phyloP scores from a whole-genome alignment of 35 echinoderm and acorn worm species.

The Chiridota heheva region DNA sequence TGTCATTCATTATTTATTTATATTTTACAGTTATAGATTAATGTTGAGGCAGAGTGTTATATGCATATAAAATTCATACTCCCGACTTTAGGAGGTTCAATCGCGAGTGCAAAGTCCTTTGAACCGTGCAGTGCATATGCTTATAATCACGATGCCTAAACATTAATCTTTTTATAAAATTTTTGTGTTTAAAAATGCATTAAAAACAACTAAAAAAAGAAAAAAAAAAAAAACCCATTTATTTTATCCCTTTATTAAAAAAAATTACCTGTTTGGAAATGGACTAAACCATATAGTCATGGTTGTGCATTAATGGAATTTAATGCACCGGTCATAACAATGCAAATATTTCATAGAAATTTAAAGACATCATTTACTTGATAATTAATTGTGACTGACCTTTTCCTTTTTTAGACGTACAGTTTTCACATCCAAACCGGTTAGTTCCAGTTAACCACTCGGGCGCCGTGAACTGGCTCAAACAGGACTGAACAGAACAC shows the following conservation, averaged over 20 bases:
- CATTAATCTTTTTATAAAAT: too few relatives aligned
- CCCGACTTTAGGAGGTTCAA: too few relatives aligned
- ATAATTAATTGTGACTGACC: too few relatives aligned
- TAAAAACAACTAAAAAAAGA: not conserved
- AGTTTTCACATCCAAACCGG: constrained; percentile 93
- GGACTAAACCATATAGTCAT: not conserved
- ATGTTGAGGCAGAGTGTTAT: too few relatives aligned
- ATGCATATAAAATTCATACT: too few relatives aligned
- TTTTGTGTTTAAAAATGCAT: not conserved
- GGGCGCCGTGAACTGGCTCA: constrained; percentile 89
- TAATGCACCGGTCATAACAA: not conserved
- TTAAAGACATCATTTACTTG: not conserved
- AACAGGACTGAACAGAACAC: constrained; percentile 92
- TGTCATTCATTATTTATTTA: too few relatives aligned
- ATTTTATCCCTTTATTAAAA: not conserved
- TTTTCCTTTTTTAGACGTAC: constrained; percentile 60
- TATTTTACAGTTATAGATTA: too few relatives aligned
- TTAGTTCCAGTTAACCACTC: constrained; percentile 90
- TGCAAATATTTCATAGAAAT: not conserved
- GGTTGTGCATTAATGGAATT: not conserved
- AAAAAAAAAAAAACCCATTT: too few relatives aligned
- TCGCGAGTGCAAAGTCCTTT: too few relatives aligned
- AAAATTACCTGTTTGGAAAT: not conserved
- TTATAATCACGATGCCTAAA: not conserved
- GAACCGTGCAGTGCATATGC: too few relatives aligned